phyloP scores from a whole-genome alignment of 2,113 vertebrate genomes.

The Entelurus aequoreus region DNA sequence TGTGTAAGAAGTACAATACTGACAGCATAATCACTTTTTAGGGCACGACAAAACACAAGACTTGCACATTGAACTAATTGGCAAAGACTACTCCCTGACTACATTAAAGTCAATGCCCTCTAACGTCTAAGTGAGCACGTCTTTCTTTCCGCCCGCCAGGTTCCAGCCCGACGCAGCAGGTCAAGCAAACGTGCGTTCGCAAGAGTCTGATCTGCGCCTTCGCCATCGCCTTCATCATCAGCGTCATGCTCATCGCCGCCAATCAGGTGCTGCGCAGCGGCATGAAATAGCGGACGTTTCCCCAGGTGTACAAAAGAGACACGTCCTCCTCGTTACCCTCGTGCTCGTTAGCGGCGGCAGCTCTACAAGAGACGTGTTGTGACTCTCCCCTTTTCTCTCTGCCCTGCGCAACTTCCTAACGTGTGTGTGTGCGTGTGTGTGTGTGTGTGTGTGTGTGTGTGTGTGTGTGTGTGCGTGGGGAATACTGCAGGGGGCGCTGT shows the following conservation, averaged over 20 bases:
- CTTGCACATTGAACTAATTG: too few relatives aligned
- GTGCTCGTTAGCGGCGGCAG: constrained; percentile 50
- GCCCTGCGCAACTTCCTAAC: constrained; percentile 26
- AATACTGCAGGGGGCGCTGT: constrained; percentile 1
- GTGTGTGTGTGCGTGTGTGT: constrained; percentile 19
- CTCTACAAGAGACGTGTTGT: constrained; percentile 46
- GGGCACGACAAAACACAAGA: too few relatives aligned
- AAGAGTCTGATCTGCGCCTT: constrained; percentile 98
- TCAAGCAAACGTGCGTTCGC: constrained; percentile 94
- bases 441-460: constrained; percentile 19
- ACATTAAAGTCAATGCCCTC: too few relatives aligned
- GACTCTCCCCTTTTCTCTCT: constrained; percentile 54
- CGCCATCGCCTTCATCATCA: constrained; percentile 97
- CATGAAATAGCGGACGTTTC: constrained; percentile 79
- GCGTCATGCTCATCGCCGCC: constrained; percentile 96
- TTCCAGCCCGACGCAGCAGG: constrained; percentile 94
- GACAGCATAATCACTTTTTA: too few relatives aligned
- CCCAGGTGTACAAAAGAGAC: constrained; percentile 14
- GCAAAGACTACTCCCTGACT: too few relatives aligned
- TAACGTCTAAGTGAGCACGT: too few relatives aligned
- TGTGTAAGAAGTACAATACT: too few relatives aligned
- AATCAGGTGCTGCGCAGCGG: constrained; percentile 96
- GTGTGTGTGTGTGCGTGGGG: constrained; percentile 23
- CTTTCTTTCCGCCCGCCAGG: constrained; percentile 29
- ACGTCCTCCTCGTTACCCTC: constrained; percentile 27